A percentile compares a stretch with the other conserved stretches of the same genome.
These are phyloP conservation scores for Pristis pectinata DNA, from an alignment of 2,797 vertebrate species.

Conservation along the genomic window DNA sequence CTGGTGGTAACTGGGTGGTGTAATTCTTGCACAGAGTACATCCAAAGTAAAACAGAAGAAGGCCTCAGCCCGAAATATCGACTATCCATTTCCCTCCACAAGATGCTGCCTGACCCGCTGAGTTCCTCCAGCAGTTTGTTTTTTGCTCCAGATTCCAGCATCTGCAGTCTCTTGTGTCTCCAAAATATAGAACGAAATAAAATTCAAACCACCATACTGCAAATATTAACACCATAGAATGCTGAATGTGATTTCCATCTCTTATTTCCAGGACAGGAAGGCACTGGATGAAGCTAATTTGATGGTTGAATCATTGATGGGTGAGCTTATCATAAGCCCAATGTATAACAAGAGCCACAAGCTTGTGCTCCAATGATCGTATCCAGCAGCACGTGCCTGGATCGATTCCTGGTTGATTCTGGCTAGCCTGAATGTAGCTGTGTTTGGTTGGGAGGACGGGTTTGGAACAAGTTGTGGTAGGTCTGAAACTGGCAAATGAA, in stretches of 20 bases:
- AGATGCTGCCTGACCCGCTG: no score
- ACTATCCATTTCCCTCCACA: no score
- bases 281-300: slow-evolving; percentile 13
- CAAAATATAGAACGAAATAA: neutral
- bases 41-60: no score
- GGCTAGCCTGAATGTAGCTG: neutral
- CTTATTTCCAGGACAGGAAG: slow-evolving; percentile 21
- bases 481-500: no score
- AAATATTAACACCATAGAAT: neutral
- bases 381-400: neutral
- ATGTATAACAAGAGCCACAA: neutral
- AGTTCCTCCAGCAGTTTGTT: no score
- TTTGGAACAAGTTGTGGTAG: no score
- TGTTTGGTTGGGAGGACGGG: neutral
- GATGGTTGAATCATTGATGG: slow-evolving; percentile 31
- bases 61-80: no score
- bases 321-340: neutral
- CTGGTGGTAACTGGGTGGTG: neutral
- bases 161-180: no score
- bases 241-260: neutral
- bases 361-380: neutral
- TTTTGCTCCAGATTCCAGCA: no score
- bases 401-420: neutral
- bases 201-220: neutral
- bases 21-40: neutral